Base-by-base conservation (phyloP, 2,797 vertebrate species). In the Pogonophryne albipinna region DNA sequence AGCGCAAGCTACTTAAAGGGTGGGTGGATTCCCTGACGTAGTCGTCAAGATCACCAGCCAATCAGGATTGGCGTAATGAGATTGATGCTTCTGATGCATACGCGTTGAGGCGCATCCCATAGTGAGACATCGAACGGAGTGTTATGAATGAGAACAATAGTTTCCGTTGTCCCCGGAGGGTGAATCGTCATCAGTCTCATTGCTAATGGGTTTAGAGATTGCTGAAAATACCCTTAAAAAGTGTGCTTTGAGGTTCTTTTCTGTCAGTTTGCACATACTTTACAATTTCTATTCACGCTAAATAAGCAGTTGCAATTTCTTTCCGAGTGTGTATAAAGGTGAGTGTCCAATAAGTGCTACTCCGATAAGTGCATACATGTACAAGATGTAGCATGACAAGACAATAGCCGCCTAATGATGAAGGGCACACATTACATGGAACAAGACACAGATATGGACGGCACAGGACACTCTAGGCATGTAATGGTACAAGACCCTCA, bases 391-490 rank as follows among this genome's bases (percentile, higher is more conserved):
- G 51, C 56, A 79, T 77, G 83, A 89, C 78, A 90, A 84, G 87
- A 86, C 67, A 82, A 83, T 82, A 72, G 82, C 69, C 31, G 56
- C 58, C 84, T 90, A 71, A 89, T 91, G 89, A 93, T 89, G 79
- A 84, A 93, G 91, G 88, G 77, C 84, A 74, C 76, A 51, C 83
- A 85, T 89, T 87, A 89, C 79, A 84, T 74, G 65, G 74, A 80
- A 66, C 63, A 75, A 76, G 82, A 85, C 80, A 66, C 74, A 60
- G 64, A 81, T 84, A 82, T 81, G 82, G 79, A 85, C 62, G 53
- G 71, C 55, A 79, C 78, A 55, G 79, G 87, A 90, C 77, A 78
- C 67, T 34, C 64, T 44, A 58, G 79, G 44, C 78, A 83, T 73
- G 53, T 89, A 86, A 88, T 87, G 65, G 81, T 78, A 90, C 84